Base-by-base conservation (phyloP, 2,113 vertebrate species). In the Notiomystis cincta region DNA sequence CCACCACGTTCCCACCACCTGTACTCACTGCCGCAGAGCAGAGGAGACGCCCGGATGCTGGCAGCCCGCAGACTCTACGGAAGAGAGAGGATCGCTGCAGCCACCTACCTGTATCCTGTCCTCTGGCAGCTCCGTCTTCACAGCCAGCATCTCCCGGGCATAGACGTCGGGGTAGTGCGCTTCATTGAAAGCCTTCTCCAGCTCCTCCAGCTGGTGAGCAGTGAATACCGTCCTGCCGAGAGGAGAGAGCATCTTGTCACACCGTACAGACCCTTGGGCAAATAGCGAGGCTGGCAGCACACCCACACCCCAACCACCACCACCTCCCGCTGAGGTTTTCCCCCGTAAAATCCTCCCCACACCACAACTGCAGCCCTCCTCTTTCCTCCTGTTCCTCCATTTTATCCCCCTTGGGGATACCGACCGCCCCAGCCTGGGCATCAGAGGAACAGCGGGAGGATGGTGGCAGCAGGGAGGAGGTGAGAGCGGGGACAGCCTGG, bases 91-190 rank as follows among this genome's bases (percentile, higher is more conserved):
- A 23, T 4, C 5, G 12, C 7, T 7, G 6, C n/a, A 33, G 47
- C 27, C 72, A 53, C 85, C 69, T 87, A 99, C 99, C 99, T 99
- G 99, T 97, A 99, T 99, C 21, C 99, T 95, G 97, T 99, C 99
- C 96, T 99, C 99, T 0, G 99, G 99, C 45, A 99, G 98, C 95
- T 99, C 99, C 0, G 99, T 99, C 98, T 99, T 99, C 98, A 99
- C 95, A 0, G 99, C 99, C 70, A 99, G 97, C 99, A 99, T 99
- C 98, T 99, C 99, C 78, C 99, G 97, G 45, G 99, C 98, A 6
- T 99, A 99, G 7, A 99, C 99, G 8, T 99, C 99, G 3, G 99
- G 99, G 64, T 99, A 99, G 82, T 99, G 99, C 5, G 99, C 99
- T 85, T 99, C 99, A 2, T 98, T 98, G 83, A 99, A 99, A 3